Evolutionary conservation across 2,888 invertebrate genomes (phyloP).

Genomic region (Eremobia ochroleuca): DNA sequence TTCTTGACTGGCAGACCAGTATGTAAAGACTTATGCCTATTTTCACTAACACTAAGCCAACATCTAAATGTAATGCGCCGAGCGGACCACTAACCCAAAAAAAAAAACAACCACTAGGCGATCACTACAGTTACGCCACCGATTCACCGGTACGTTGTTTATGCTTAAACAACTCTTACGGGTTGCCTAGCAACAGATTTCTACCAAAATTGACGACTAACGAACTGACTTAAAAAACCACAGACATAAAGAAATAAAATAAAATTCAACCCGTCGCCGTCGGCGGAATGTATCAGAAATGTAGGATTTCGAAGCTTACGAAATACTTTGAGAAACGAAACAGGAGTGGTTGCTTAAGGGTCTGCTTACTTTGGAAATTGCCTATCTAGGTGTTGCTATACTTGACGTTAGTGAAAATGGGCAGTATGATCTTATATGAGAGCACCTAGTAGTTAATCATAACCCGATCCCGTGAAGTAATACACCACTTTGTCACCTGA

Average conservation of each 20-base stretch:
- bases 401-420: not conserved
- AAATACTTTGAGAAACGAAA: not conserved
- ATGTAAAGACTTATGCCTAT: not conserved
- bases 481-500: not conserved
- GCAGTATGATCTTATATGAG: not conserved
- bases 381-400: not conserved
- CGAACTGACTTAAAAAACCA: not conserved
- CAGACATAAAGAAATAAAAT: not conserved
- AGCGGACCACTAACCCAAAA: not conserved
- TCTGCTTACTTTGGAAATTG: not conserved
- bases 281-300: not conserved
- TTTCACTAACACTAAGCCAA: not conserved
- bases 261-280: not conserved
- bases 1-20: too few relatives aligned
- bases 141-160: not conserved
- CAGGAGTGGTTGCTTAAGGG: not conserved
- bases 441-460: not conserved
- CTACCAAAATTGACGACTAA: not conserved
- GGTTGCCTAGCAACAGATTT: not conserved
- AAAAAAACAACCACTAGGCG: not conserved
- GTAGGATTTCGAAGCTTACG: not conserved
- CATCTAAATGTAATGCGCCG: not conserved
- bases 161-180: not conserved
- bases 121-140: not conserved
- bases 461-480: too few relatives aligned